Conservation (phyloP, 2,888 invertebrate genomes). For the Limenitis camilla region DNA sequence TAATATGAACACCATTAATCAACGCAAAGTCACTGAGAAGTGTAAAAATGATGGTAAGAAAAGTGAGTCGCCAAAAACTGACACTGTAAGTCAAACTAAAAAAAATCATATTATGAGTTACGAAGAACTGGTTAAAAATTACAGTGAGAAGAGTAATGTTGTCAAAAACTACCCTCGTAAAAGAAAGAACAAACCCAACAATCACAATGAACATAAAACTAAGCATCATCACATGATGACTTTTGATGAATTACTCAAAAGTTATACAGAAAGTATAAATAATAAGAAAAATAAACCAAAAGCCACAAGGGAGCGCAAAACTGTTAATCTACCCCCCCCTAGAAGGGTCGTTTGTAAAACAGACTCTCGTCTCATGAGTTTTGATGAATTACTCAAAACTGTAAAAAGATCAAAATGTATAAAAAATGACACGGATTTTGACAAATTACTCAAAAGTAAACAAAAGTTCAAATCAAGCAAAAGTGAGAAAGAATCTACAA, state of each 20-base stretch:
- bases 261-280: too few relatives aligned
- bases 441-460: not conserved
- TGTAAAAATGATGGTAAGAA: too few relatives aligned
- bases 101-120: not conserved
- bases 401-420: not conserved
- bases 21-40: not conserved
- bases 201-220: not conserved
- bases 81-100: not conserved
- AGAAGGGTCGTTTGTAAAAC: not conserved
- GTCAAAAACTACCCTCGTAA: not conserved
- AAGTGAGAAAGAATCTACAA: not conserved
- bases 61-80: too few relatives aligned
- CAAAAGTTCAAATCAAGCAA: not conserved
- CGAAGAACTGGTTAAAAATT: conserved; percentile 2
- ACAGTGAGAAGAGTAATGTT: not conserved
- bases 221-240: too few relatives aligned
- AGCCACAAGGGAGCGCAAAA: too few relatives aligned
- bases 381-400: conserved; percentile 1
- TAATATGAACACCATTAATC: not conserved
- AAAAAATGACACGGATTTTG: not conserved
- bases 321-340: too few relatives aligned
- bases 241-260: too few relatives aligned
- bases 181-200: not conserved
- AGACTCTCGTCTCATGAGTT: not conserved
- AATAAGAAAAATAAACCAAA: too few relatives aligned